Evolutionary conservation across 2,113 vertebrate species (phyloP).

Genomic region (Ceratotherium simum): DNA sequence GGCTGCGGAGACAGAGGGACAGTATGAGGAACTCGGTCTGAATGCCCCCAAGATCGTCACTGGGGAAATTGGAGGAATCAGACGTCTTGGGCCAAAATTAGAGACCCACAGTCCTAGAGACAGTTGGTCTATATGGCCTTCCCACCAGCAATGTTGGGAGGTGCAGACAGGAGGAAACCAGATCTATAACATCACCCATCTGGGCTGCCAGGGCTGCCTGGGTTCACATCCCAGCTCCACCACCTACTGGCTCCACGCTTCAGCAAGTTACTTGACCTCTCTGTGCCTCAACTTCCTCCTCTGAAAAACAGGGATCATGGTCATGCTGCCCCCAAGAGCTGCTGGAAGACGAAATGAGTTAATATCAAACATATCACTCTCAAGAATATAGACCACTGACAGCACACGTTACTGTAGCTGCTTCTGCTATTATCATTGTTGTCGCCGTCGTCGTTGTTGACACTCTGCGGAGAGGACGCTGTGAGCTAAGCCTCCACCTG

Average conservation of each 20-base stretch:
- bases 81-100: neutral
- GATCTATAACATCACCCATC: neutral
- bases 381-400: neutral
- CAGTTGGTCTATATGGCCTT: accelerated
- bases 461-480: no score
- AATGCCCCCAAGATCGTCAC: accelerated
- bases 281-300: neutral
- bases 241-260: accelerated
- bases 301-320: neutral
- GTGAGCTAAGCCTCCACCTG: accelerated
- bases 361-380: accelerated
- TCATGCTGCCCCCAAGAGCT: accelerated
- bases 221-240: neutral
- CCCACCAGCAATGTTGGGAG: neutral
- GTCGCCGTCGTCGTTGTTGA: no score
- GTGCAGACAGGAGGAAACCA: accelerated
- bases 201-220: neutral
- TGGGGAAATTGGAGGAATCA: neutral
- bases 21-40: accelerated
- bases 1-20: neutral
- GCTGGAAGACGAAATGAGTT: neutral
- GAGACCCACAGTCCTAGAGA: neutral
- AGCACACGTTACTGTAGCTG: accelerated
- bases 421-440: accelerated
- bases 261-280: neutral